Percentiles rank a stretch among this genome's conserved stretches.
These are phyloP conservation scores for Cheilinus undulatus DNA, from an alignment of 2,113 vertebrate species.

Conservation along the genomic window DNA sequence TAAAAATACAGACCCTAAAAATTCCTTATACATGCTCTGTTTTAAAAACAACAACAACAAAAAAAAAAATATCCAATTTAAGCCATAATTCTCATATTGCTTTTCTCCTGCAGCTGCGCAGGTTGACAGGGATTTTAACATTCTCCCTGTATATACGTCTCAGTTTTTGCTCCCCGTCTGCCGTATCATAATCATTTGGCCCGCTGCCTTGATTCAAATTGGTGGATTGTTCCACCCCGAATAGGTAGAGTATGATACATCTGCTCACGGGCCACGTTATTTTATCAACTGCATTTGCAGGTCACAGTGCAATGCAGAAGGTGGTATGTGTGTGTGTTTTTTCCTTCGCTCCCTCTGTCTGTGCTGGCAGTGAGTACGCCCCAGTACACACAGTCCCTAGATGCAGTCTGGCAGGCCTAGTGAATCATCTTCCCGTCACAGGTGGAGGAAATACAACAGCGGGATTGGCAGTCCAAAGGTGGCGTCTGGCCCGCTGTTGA, in stretches of 20 bases:
- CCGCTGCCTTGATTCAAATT: slow-evolving; percentile 66
- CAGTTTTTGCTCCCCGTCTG: slow-evolving; percentile 53
- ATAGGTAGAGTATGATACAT: slow-evolving; percentile 60
- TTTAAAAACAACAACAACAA: slow-evolving; percentile 14
- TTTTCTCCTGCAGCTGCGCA: slow-evolving; percentile 40
- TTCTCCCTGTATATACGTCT: slow-evolving; percentile 34
- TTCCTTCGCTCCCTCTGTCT: slow-evolving; percentile 23
- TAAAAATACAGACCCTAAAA: slow-evolving; percentile 53
- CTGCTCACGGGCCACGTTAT: slow-evolving; percentile 70
- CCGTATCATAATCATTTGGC: slow-evolving; percentile 73
- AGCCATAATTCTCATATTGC: slow-evolving; percentile 53
- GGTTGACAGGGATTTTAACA: slow-evolving; percentile 35
- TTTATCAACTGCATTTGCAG: slow-evolving; percentile 66
- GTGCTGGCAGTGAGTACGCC: slow-evolving; percentile 62
- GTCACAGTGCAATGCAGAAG: slow-evolving; percentile 62
- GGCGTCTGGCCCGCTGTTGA: slow-evolving; percentile 69
- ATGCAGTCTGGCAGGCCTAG: slow-evolving; percentile 76
- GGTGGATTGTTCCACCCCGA: slow-evolving; percentile 59
- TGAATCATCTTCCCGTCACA: slow-evolving; percentile 79
- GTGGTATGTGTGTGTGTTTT: slow-evolving; percentile 10
- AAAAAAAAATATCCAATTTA: slow-evolving; percentile 51
- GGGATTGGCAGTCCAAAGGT: slow-evolving; percentile 78
- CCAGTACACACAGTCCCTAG: slow-evolving; percentile 68
- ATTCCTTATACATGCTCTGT: slow-evolving; percentile 50
- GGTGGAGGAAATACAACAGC: slow-evolving; percentile 76